phyloP scores from a whole-genome alignment of 1,140 invertebrate genomes.

The Magallana ariakensis region DNA sequence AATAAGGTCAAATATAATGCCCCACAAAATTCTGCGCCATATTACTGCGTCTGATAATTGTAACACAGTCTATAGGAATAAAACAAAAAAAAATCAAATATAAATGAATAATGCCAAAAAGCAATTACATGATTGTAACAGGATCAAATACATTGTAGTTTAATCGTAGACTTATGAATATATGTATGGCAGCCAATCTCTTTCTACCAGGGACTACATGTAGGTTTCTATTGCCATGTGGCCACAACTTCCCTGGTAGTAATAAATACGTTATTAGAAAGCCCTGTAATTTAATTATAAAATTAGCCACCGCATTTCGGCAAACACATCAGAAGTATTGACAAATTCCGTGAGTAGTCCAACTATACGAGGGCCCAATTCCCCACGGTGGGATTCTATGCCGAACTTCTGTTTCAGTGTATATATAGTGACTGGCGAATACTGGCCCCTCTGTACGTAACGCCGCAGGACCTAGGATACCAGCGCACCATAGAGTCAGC shows the following conservation, averaged over 20 bases:
- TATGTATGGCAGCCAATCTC: too few relatives aligned
- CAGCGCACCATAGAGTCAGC: neutral
- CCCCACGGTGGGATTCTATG: neutral
- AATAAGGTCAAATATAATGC: too few relatives aligned
- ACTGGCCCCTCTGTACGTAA: neutral
- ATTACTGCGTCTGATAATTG: too few relatives aligned
- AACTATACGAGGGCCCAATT: neutral
- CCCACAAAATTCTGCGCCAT: too few relatives aligned
- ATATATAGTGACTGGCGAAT: neutral
- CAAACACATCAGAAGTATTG: neutral
- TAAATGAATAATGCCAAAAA: too few relatives aligned
- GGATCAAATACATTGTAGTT: too few relatives aligned
- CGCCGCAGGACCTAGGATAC: neutral
- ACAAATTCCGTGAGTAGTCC: neutral
- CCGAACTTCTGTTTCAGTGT: neutral
- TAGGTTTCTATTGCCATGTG: too few relatives aligned
- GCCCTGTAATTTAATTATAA: constrained; percentile 36
- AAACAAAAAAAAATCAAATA: too few relatives aligned
- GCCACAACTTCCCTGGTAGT: neutral
- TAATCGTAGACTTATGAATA: too few relatives aligned
- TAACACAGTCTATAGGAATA: too few relatives aligned
- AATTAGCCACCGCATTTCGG: constrained; percentile 23
- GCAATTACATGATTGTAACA: too few relatives aligned
- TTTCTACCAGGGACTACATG: too few relatives aligned
- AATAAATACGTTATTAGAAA: constrained; percentile 19